Evolutionary conservation across 2,797 vertebrate genomes (phyloP).

Genomic region (Poecilia picta): DNA sequence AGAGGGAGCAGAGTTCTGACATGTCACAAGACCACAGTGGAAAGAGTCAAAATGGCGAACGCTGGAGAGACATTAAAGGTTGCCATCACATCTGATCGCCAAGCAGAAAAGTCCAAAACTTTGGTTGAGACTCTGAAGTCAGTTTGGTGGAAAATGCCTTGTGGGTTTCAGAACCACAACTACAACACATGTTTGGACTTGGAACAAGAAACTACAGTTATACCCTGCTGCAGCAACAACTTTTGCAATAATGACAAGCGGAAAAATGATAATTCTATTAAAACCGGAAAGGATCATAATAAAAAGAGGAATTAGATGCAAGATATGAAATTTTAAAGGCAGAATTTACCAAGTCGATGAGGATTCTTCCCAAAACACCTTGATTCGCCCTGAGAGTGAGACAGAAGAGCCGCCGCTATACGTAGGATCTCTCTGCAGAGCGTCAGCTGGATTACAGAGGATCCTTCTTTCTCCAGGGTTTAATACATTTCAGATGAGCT

Average conservation of each 20-base stretch:
- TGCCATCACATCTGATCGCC: conserved; percentile 22
- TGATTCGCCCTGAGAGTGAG: conserved; percentile 32
- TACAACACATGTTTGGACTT: conserved; percentile 54
- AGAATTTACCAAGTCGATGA: conserved; percentile 61
- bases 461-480: conserved; percentile 62
- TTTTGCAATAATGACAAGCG: not conserved
- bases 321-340: conserved; percentile 29
- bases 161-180: conserved; percentile 54
- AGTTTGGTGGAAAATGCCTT: conserved; percentile 62
- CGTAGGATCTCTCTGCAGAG: conserved; percentile 49
- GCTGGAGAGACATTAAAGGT: conserved; percentile 30
- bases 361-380: conserved; percentile 43
- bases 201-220: conserved; percentile 25
- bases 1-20: conserved; percentile 36
- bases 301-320: not conserved
- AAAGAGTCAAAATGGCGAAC: conserved; percentile 65
- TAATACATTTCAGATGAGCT: conserved; percentile 78
- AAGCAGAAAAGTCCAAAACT: not conserved
- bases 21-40: conserved; percentile 68
- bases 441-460: conserved; percentile 54
- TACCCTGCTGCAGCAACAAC: conserved; percentile 10
- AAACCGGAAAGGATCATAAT: no score
- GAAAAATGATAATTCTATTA: not conserved
- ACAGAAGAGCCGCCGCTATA: conserved; percentile 64
- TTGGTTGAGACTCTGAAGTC: conserved; percentile 31